Base-by-base conservation (phyloP, 2,888 invertebrate genomes). In the Epistrophella euchroma region DNA sequence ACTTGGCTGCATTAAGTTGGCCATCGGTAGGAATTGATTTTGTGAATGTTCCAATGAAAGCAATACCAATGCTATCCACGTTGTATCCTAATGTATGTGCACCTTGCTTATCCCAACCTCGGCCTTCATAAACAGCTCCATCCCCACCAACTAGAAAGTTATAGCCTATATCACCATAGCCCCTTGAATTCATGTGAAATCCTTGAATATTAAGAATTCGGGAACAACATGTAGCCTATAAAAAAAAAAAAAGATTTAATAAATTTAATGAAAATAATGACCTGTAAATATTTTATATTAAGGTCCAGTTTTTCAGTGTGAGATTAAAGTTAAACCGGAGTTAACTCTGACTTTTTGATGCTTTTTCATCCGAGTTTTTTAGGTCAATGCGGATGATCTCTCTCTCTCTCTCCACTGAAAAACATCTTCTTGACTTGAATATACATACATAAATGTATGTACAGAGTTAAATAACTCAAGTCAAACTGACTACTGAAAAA, bases 111-210 rank as follows among this genome's bases (percentile, higher is more conserved):
- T 95, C 94, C 97, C 97, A 97, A 0, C 96, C 96, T 11, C 96
- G 94, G 0, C 96, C 97, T 88, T 93, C 94, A 90, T 96, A 97
- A 0, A 95, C 95, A 0, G 94, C 93, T 0, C 96, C 97, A 89
- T 97, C 96, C 7, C 96, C 96, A 1, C 96, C 97, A 0, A 97
- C 94, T 11, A 97, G 90, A 89, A 96, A 97, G 90, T 96, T 97
- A 91, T 96, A 97, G 0, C 93, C 95, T 35, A 96, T 95, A 90
- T 97, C 96, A 64, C 91, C 93, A 94, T 95, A 96, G 0, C 92
- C 88, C n/a, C 90, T 90, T 25, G 93, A 93, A 80, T 96, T 95
- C 78, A 96, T 95, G 91, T 97, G 96, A 89, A 93, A 95, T 56
- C 92, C 93, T 90, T 96, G 96, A 35, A 91, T 90, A 3, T 88